phyloP scores from a whole-genome alignment of 2,113 vertebrate species.

The Otocyon megalotis region DNA sequence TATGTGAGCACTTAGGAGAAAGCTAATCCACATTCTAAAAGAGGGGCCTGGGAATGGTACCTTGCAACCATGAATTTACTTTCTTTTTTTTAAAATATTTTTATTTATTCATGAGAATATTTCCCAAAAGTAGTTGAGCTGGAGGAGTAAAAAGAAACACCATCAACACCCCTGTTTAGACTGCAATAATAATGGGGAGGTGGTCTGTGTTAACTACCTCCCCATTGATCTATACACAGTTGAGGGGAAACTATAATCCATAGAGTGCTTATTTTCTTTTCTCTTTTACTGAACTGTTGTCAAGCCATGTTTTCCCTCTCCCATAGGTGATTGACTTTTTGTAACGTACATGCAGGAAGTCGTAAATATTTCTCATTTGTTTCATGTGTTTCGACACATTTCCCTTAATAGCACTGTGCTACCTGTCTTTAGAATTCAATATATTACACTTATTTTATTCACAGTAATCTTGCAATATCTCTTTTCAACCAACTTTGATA shows the following conservation, averaged over 20 bases:
- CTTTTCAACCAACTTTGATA: neutral
- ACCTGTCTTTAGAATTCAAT: neutral
- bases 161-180: neutral
- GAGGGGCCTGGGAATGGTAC: neutral
- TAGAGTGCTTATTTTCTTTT: neutral
- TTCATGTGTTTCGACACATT: neutral
- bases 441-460: neutral
- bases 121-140: neutral
- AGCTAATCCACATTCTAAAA: neutral
- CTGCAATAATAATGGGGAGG: neutral
- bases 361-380: neutral
- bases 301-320: neutral
- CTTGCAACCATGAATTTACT: neutral
- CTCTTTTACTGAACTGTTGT: neutral
- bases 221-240: neutral
- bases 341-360: neutral
- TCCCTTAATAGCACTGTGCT: neutral
- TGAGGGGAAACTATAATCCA: neutral
- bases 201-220: neutral
- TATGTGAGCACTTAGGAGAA: neutral
- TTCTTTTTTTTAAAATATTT: neutral
- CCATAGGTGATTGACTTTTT: neutral
- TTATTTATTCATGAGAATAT: no score
- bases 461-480: neutral
- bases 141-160: neutral